Conservation (phyloP, 2,797 vertebrate species). For the Sebastes minor region DNA sequence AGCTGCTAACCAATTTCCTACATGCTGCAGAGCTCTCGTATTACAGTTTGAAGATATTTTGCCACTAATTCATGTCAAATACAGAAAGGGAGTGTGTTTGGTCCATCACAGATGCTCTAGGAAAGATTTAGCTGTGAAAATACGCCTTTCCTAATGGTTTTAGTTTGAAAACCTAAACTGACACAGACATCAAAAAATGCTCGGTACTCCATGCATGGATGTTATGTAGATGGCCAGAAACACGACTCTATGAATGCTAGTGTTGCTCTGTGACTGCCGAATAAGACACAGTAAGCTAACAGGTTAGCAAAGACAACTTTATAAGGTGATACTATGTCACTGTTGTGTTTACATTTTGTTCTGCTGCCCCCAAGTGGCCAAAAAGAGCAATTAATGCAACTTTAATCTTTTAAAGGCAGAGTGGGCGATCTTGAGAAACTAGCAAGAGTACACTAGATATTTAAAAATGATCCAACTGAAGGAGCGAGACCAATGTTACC, state of each 20-base stretch:
- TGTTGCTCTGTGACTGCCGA: too few species aligned
- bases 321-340: too few species aligned
- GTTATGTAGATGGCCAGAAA: not conserved
- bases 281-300: too few species aligned
- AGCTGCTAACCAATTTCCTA: not conserved
- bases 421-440: too few species aligned
- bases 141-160: not conserved
- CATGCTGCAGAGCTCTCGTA: not conserved
- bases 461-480: too few species aligned
- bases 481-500: too few species aligned
- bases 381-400: too few species aligned
- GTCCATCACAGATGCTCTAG: not conserved
- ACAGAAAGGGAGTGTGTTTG: not conserved
- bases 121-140: not conserved
- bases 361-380: too few species aligned
- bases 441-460: too few species aligned
- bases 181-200: not conserved
- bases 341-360: too few species aligned
- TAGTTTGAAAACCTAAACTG: not conserved
- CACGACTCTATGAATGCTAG: not conserved
- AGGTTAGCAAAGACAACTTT: too few species aligned
- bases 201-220: not conserved
- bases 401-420: too few species aligned
- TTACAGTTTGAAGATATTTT: not conserved
- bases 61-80: not conserved